Conservation (phyloP, 1,140 invertebrate species). For the Coptotermes formosanus region DNA sequence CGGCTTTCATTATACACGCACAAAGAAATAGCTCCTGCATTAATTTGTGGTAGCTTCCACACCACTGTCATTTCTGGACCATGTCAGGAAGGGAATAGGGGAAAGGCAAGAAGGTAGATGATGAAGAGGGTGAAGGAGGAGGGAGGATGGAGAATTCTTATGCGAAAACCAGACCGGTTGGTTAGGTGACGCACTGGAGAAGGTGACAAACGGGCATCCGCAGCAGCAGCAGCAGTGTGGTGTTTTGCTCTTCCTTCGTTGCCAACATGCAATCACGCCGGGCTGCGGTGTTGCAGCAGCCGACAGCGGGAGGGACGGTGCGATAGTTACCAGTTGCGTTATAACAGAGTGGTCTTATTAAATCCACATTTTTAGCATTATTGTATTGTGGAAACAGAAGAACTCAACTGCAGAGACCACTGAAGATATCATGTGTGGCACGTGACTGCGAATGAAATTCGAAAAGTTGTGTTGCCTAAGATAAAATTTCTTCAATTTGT, state of each 20-base stretch:
- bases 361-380: neutral
- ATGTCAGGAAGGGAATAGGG: neutral
- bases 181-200: neutral
- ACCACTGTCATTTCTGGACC: neutral
- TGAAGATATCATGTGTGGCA: neutral
- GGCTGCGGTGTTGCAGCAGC: neutral
- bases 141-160: neutral
- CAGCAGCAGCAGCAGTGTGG: neutral
- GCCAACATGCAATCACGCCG: conserved; percentile 1
- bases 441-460: neutral
- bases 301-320: neutral
- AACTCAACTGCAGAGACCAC: neutral
- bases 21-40: neutral
- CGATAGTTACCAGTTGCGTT: neutral
- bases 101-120: neutral
- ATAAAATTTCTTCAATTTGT: neutral
- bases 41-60: neutral
- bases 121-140: neutral
- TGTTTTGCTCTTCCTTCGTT: neutral
- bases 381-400: neutral
- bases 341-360: neutral
- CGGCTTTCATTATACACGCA: neutral
- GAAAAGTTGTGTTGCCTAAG: neutral
- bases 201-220: conserved; percentile 9
- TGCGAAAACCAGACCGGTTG: conserved; percentile 17